Evolutionary conservation across 2,888 invertebrate species (phyloP).

Genomic region (Lysandra coridon): DNA sequence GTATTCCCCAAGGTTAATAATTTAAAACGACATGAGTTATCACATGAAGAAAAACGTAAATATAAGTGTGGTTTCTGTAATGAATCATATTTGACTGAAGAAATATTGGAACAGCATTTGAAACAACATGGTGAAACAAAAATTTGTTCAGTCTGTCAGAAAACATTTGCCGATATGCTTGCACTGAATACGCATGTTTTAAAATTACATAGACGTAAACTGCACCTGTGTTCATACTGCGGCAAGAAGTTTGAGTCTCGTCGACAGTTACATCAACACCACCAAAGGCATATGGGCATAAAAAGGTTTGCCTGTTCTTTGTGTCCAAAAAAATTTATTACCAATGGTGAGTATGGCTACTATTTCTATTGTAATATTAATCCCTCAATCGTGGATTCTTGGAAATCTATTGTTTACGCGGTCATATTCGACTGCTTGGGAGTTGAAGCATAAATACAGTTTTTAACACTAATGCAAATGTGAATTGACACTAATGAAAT

Average conservation of each 20-base stretch:
- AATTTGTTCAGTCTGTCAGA: conserved; percentile 60
- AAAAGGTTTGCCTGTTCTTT: neutral
- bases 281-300: neutral
- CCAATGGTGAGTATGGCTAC: neutral
- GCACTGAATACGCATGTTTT: conserved; percentile 72
- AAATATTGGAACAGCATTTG: conserved; percentile 56
- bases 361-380: too few species aligned
- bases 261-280: neutral
- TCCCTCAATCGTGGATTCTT: too few species aligned
- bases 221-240: neutral
- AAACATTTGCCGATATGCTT: conserved; percentile 67
- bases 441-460: too few species aligned
- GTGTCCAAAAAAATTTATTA: neutral
- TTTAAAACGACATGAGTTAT: conserved; percentile 68
- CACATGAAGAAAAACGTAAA: conserved; percentile 60
- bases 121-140: conserved; percentile 65
- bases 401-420: too few species aligned
- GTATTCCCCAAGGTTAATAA: conserved; percentile 49
- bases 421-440: too few species aligned
- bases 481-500: too few species aligned
- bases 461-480: too few species aligned
- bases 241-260: neutral
- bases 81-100: conserved; percentile 59
- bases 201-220: neutral
- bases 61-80: conserved; percentile 63